Evolutionary conservation across 2,888 invertebrate species (phyloP), one percentile per base, ranked within the genome.

Genomic region (Urechis unicinctus): DNA sequence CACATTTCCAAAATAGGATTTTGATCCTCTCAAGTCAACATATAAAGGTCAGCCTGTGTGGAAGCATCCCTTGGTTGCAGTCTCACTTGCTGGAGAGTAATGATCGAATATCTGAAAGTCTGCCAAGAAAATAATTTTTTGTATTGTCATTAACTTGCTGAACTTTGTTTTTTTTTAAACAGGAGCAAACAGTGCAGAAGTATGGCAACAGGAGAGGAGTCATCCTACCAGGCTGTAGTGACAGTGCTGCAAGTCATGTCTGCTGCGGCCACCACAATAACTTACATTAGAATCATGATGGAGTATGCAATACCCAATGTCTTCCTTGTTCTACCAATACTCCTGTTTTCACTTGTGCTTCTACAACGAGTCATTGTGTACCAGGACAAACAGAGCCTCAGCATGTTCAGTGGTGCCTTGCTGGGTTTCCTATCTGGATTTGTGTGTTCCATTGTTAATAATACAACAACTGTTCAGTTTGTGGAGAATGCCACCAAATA

Each of bases 401-500:
- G 51, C 22, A 53, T 53, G 31, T 26, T 56, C 29, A 49, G 42
- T 1, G 61, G 61, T 21, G 45, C 52, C 5, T 44, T 51, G 3
- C 54, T 58, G 5, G 61, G 60, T 6, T 61, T 61, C 47, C 46
- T 61, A 17, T 51, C 55, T 22, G 56, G 52, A 22, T 50, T 61
- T 9, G 48, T 42, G 13, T 22, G 28, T 4, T 29, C 25, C 31
- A 29, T 55, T 36, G 24, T 25, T 1, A 51, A 42, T 9, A 46
- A 61, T 28, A 52, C 55, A 21, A 49, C 30, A 31, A 31, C 46
- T 9, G 36, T 58, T 25, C n/a, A 21, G 5, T 25, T 24, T 4
- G 26, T n/a, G 22, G 53, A 31, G 1, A 30, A 41, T 21, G 9
- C 9, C 17, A 25, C 1, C 6, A 21, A 24, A n/a, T 52, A 49